phyloP scores from a whole-genome alignment of 2,113 vertebrate genomes.

The Eclectus roratus region DNA sequence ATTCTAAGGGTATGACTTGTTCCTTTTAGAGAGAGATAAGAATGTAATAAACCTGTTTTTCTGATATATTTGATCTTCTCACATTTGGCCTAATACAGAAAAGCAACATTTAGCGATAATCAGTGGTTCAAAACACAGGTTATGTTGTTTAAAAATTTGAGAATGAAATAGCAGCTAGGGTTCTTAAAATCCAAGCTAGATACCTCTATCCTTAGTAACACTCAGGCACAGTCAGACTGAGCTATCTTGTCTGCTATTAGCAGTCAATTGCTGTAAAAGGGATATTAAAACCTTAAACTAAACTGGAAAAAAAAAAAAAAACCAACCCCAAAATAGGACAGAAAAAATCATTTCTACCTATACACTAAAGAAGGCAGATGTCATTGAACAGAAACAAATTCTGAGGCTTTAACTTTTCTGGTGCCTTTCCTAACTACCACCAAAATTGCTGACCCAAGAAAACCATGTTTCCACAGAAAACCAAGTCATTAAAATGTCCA shows the following conservation, averaged over 20 bases:
- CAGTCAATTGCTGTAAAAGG: background rate
- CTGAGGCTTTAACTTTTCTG: slow-evolving; percentile 11
- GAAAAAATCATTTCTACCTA: background rate
- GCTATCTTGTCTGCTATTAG: background rate
- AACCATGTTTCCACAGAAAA: slow-evolving; percentile 23
- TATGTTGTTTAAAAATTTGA: background rate
- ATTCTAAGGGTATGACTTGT: background rate
- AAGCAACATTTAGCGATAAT: background rate
- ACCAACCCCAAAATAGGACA: background rate
- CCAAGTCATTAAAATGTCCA: slow-evolving; percentile 5
- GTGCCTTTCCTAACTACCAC: slow-evolving; percentile 11
- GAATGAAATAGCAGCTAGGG: background rate
- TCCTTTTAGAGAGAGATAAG: background rate
- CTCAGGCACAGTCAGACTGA: background rate
- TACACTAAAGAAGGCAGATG: background rate
- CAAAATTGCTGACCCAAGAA: slow-evolving; percentile 12
- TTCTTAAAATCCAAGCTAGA: background rate
- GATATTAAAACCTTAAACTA: background rate
- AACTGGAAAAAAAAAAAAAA: background rate
- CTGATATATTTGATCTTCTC: background rate
- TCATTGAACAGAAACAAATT: background rate
- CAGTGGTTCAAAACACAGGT: background rate
- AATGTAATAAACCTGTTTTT: background rate
- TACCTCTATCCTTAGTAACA: background rate
- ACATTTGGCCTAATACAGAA: background rate